Evolutionary conservation across 2,797 vertebrate species (phyloP).

Genomic region (Gobionotothen gibberifrons): DNA sequence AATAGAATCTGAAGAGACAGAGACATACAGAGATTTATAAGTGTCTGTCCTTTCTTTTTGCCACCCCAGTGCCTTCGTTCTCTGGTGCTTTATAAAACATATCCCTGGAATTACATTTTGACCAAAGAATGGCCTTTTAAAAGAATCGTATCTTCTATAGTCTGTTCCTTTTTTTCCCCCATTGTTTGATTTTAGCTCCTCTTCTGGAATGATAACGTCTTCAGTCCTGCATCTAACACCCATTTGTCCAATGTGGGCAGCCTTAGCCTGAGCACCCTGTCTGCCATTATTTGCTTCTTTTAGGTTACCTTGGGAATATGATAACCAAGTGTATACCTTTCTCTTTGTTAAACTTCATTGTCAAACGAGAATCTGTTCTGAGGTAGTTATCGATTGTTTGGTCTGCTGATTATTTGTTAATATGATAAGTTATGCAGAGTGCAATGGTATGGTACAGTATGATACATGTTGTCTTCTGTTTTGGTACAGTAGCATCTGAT

Average conservation of each 20-base stretch:
- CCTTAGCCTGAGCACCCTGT: neutral
- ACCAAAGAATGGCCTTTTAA: constrained; percentile 36
- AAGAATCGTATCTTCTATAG: constrained; percentile 20
- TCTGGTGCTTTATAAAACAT: constrained; percentile 57
- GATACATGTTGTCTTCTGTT: too few species aligned
- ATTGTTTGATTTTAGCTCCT: constrained; percentile 47
- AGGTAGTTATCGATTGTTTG: too few species aligned
- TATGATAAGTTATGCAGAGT: neutral
- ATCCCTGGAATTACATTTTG: constrained; percentile 59
- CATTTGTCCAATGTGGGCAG: constrained; percentile 29
- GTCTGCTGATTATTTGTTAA: neutral
- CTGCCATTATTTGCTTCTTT: constrained; percentile 8
- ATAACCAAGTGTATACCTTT: constrained; percentile 5
- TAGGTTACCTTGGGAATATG: constrained; percentile 19
- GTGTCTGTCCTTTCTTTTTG: constrained; percentile 45
- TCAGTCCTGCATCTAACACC: constrained; percentile 38
- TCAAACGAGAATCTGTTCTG: constrained; percentile 8
- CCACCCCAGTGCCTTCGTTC: constrained; percentile 38
- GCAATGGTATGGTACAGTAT: too few species aligned
- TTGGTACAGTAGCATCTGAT: too few species aligned
- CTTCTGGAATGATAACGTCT: constrained; percentile 31
- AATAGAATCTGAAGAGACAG: constrained; percentile 68
- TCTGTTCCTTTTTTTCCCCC: constrained; percentile 15
- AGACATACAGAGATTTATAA: constrained; percentile 60
- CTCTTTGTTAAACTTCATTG: constrained; percentile 4